Conservation (phyloP, 2,888 invertebrate species). For the Fragum whitleyi region DNA sequence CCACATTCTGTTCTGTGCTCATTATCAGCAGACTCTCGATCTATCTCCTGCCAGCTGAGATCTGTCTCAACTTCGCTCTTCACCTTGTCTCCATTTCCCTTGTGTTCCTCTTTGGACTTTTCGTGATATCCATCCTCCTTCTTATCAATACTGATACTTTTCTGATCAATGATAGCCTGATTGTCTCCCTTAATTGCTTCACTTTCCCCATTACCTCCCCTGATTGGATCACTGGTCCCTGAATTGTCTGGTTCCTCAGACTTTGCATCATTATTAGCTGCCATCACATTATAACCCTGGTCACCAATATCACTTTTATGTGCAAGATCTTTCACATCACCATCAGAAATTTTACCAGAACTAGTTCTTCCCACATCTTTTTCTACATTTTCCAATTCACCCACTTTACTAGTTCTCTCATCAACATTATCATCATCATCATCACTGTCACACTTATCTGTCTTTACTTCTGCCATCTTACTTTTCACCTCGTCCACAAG, state of each 20-base stretch:
- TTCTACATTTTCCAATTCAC: slow-evolving; percentile 35
- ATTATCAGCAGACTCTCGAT: slow-evolving; percentile 47
- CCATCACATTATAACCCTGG: slow-evolving; percentile 11
- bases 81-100: slow-evolving; percentile 25
- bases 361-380: slow-evolving; percentile 64
- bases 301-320: slow-evolving; percentile 21
- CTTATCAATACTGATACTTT: background rate
- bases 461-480: slow-evolving; percentile 47
- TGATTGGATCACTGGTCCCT: background rate
- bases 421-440: slow-evolving; percentile 53
- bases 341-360: slow-evolving; percentile 1
- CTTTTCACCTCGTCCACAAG: slow-evolving; percentile 54
- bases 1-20: slow-evolving; percentile 81
- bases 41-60: slow-evolving; percentile 73
- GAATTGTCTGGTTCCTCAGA: background rate
- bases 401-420: slow-evolving; percentile 36
- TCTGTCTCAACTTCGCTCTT: slow-evolving; percentile 70
- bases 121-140: slow-evolving; percentile 25
- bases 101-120: slow-evolving; percentile 17
- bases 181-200: slow-evolving; percentile 51
- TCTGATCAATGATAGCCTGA: slow-evolving; percentile 8
- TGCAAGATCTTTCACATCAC: slow-evolving; percentile 45
- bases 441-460: slow-evolving; percentile 50
- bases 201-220: slow-evolving; percentile 23
- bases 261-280: slow-evolving; percentile 34